Base-by-base conservation (phyloP, 1,140 invertebrate genomes). In the Notospermus geniculatus region DNA sequence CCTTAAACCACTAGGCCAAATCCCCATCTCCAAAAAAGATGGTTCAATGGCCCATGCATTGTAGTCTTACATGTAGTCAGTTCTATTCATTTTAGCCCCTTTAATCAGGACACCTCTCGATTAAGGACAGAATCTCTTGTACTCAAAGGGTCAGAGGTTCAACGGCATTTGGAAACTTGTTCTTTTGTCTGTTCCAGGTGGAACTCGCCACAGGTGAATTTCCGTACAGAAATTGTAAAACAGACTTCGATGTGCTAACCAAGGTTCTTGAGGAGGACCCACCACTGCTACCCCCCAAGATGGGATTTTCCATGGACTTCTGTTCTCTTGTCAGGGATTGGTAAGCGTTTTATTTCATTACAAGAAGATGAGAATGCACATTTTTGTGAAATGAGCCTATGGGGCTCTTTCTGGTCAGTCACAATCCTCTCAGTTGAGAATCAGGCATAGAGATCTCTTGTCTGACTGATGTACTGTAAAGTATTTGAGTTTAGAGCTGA, bases 151-250 rank as follows among this genome's bases (percentile, higher is more conserved):
- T n/a, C n/a, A n/a, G n/a, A n/a, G n/a, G n/a, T n/a, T 11, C 15
- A 53, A 11, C 2, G 25, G 28, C 4, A 13, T 5, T 39, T 39
- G n/a, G 15, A 2, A 2, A 32, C 15, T n/a, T 17, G 1, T 46
- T 29, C 28, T 46, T n/a, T 2, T 9, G n/a, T n/a, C n/a, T n/a
- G n/a, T 61, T 30, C 1, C 63, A 80, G 77, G 78, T 80, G 52
- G 93, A 96, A 85, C 63, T 83, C 28, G 80, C 80, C 0, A 81
- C 78, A 29, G 80, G 80, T 23, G 74, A 80, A 65, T 80, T 82
- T 63, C 81, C 81, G 9, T 82, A 82, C 67, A 78, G 77, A 63
- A 75, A 80, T 54, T 81, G 80, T 68, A 76, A 76, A 55, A 80
- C 75, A 57, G 80, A 81, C 64, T 83, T 83, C 74, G 80, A 82